Evolutionary conservation across 2,888 invertebrate species (phyloP).

Genomic region (Nymphalis urticae): DNA sequence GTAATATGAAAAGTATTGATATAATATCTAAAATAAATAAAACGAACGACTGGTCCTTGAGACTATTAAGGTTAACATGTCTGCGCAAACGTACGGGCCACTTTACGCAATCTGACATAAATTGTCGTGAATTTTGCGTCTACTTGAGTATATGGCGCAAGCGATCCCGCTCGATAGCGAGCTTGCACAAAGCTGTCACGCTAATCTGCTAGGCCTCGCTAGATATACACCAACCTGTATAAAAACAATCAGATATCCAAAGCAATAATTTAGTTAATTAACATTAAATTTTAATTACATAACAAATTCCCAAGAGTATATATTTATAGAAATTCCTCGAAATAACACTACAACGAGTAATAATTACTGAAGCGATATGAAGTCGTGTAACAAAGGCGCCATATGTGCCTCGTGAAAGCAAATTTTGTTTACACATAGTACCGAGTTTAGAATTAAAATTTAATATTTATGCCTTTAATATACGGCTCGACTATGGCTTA

Average conservation of each 20-base stretch:
- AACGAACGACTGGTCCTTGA: too few relatives aligned
- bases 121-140: too few relatives aligned
- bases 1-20: too few relatives aligned
- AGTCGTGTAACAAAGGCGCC: constrained; percentile 24
- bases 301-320: constrained; percentile 1
- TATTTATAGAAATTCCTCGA: constrained; percentile 20
- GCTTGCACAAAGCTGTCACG: too few relatives aligned
- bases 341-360: constrained; percentile 22
- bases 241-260: neutral
- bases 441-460: constrained; percentile 24
- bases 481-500: neutral
- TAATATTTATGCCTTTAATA: constrained; percentile 20
- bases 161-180: too few relatives aligned
- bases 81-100: too few relatives aligned
- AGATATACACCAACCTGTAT: too few relatives aligned
- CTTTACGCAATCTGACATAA: too few relatives aligned
- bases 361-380: constrained; percentile 24
- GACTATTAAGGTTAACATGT: too few relatives aligned
- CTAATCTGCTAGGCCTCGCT: too few relatives aligned
- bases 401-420: constrained; percentile 24
- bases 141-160: too few relatives aligned
- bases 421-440: constrained; percentile 23
- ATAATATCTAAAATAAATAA: too few relatives aligned
- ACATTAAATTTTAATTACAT: neutral
- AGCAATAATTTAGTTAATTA: neutral